Conservation (phyloP, 1,140 invertebrate genomes). For the Portunus trituberculatus region DNA sequence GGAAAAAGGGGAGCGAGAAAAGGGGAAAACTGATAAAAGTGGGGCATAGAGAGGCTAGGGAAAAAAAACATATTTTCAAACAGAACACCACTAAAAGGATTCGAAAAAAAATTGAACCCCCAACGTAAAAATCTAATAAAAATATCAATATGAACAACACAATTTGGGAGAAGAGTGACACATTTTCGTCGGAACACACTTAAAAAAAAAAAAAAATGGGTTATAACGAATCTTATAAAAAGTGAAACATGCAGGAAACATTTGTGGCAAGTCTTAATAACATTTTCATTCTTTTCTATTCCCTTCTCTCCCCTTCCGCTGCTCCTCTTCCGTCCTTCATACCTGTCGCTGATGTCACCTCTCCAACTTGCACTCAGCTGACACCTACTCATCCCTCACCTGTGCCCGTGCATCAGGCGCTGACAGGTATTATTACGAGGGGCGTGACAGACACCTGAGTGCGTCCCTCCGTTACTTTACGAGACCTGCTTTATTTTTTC, state of each 20-base stretch:
- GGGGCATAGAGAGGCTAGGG: not conserved
- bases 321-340: not conserved
- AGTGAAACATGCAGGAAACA: not conserved
- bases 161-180: not conserved
- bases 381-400: not conserved
- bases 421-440: conserved; percentile 12
- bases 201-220: not conserved
- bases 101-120: not conserved
- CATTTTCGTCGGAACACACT: not conserved
- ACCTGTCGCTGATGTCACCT: not conserved
- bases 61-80: not conserved
- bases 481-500: conserved; percentile 6
- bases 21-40: not conserved
- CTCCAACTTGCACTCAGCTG: not conserved
- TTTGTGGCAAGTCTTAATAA: not conserved
- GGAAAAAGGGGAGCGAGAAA: not conserved
- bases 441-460: not conserved
- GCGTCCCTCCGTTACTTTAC: conserved; percentile 7
- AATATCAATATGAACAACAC: not conserved
- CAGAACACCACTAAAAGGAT: conserved; percentile 18
- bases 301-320: not conserved
- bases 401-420: not conserved
- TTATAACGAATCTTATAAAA: not conserved
- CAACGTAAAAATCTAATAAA: not conserved
- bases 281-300: not conserved